Conservation (phyloP, 2,888 invertebrate species). For the Cerceris rybyensis region DNA sequence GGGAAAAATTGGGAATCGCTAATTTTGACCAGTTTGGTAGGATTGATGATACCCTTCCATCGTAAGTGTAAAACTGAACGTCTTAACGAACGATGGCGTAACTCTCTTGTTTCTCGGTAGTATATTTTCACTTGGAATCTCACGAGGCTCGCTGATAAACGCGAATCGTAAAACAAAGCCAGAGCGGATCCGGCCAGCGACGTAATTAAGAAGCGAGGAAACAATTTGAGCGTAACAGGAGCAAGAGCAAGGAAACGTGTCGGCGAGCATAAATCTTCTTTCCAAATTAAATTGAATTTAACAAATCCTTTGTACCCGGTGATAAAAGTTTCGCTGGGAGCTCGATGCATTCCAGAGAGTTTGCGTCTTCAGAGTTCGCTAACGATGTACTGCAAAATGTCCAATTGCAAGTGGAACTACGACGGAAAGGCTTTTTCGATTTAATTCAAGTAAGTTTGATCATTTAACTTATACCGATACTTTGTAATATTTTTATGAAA, state of each 20-base stretch:
- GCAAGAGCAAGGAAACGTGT: conserved; percentile 5
- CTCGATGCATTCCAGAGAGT: neutral
- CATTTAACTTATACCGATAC: no score
- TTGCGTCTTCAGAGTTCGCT: neutral
- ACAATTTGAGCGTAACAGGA: conserved; percentile 46
- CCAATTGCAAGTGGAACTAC: neutral
- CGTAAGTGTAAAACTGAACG: conserved; percentile 57
- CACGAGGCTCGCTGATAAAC: conserved; percentile 60
- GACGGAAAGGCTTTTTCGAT: no score
- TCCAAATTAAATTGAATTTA: conserved; percentile 64
- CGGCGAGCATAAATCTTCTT: conserved; percentile 58
- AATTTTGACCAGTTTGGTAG: no score
- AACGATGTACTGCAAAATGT: neutral
- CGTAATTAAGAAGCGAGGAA: conserved; percentile 64
- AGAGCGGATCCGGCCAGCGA: conserved; percentile 52
- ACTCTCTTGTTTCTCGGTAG: conserved; percentile 56
- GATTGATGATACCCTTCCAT: neutral
- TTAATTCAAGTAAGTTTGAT: no score
- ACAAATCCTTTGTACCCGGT: conserved; percentile 54
- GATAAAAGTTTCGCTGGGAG: conserved; percentile 34
- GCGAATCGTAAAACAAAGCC: conserved; percentile 61
- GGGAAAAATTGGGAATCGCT: no score
- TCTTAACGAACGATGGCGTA: conserved; percentile 56
- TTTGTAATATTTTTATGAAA: no score
- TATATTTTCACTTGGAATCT: conserved; percentile 64